Conservation (phyloP, 2,888 invertebrate genomes). For the Atherix ibis region DNA sequence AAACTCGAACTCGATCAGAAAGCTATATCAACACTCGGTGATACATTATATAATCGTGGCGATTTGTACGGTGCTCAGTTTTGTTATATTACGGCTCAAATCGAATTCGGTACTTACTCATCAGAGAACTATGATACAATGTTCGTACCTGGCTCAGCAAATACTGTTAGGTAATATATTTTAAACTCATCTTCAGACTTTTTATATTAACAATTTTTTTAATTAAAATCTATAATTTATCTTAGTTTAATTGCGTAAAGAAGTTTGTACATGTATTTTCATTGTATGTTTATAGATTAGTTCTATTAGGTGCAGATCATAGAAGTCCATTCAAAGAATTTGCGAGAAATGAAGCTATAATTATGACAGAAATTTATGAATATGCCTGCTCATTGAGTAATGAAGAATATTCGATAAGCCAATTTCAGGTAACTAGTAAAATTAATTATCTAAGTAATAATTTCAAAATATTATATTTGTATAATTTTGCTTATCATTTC, state of each 20-base stretch:
- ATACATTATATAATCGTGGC: slow-evolving; percentile 55
- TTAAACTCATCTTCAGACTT: neutral
- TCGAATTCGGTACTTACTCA: slow-evolving; percentile 29
- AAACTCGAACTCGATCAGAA: slow-evolving; percentile 62
- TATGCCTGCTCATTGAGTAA: slow-evolving; percentile 74
- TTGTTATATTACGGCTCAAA: slow-evolving; percentile 71
- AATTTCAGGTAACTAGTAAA: slow-evolving; percentile 45
- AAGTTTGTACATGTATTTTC: no score
- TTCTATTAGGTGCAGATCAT: slow-evolving; percentile 64
- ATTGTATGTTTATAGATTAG: slow-evolving; percentile 44
- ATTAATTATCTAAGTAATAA: neutral
- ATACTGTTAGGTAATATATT: slow-evolving; percentile 15
- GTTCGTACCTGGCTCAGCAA: slow-evolving; percentile 14
- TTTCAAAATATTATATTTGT: no score
- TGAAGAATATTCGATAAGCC: slow-evolving; percentile 51
- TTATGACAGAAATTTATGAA: slow-evolving; percentile 91
- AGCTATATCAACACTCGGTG: slow-evolving; percentile 59
- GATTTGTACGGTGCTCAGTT: slow-evolving; percentile 86
- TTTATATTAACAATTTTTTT: no score
- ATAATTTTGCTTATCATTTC: no score
- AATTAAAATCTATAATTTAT: neutral
- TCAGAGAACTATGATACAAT: slow-evolving; percentile 12
- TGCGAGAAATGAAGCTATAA: slow-evolving; percentile 68
- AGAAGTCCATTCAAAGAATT: slow-evolving; percentile 47
- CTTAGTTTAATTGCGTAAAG: neutral